phyloP scores from a whole-genome alignment of 2,888 invertebrate species.

The Andrena bicolor region DNA sequence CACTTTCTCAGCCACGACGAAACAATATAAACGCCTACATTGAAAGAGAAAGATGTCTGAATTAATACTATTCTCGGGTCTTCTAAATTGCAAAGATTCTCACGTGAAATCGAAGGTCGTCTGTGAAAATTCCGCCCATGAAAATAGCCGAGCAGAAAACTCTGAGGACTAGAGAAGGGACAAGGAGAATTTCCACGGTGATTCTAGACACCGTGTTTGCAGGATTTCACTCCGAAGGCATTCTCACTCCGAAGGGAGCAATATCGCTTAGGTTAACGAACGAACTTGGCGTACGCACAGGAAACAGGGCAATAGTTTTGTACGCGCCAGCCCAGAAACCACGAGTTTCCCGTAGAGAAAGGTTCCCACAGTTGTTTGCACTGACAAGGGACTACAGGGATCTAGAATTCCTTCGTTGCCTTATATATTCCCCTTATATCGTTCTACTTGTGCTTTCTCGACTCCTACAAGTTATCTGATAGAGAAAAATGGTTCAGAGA shows the following conservation, averaged over 20 bases:
- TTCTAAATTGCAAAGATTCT: constrained; percentile 22
- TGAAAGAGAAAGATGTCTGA: background rate
- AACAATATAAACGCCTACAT: background rate
- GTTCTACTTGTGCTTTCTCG: background rate
- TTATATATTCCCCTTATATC: background rate
- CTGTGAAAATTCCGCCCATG: constrained; percentile 7
- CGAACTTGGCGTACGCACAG: constrained; percentile 18
- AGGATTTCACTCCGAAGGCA: constrained; percentile 28
- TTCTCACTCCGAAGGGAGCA: constrained; percentile 30
- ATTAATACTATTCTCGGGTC: background rate
- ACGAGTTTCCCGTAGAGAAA: constrained; percentile 38
- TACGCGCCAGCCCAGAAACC: constrained; percentile 37
- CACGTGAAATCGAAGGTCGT: constrained; percentile 13
- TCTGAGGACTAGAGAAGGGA: constrained; percentile 11
- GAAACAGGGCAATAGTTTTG: constrained; percentile 42
- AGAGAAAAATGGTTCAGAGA: no score
- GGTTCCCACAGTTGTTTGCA: constrained; percentile 48
- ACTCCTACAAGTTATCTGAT: background rate
- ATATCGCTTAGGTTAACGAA: constrained; percentile 39
- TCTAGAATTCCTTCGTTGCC: constrained; percentile 3
- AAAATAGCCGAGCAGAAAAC: constrained; percentile 38
- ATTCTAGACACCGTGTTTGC: background rate
- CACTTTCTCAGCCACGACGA: background rate
- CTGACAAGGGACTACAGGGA: background rate
- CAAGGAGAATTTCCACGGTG: background rate